Evolutionary conservation across 2,888 invertebrate genomes (phyloP).

Genomic region (Galerucella pusilla): DNA sequence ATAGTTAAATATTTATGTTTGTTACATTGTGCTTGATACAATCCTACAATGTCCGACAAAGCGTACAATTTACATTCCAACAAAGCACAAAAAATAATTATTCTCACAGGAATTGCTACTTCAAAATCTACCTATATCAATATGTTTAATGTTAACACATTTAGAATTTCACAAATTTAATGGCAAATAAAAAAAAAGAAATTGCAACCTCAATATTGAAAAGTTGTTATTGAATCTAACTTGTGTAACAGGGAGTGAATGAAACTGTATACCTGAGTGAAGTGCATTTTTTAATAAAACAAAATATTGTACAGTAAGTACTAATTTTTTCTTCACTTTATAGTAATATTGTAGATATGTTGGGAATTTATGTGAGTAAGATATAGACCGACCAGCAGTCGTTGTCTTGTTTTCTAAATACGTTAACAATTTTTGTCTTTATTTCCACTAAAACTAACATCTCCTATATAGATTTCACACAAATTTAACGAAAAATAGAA

Average conservation of each 20-base stretch:
- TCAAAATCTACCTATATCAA: background rate
- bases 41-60: conserved; percentile 22
- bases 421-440: background rate
- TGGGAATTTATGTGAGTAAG: background rate
- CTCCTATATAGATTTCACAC: background rate
- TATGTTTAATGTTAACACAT: background rate
- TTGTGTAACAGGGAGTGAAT: no score
- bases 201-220: no score
- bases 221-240: no score
- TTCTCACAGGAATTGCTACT: conserved; percentile 1
- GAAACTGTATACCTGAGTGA: no score
- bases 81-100: background rate
- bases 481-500: background rate
- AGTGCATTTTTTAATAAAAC: no score
- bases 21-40: conserved; percentile 21
- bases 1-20: conserved; percentile 6
- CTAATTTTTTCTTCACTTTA: no score
- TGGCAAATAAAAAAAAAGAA: no score
- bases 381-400: background rate
- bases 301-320: no score
- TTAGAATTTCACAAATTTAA: conserved; percentile 4
- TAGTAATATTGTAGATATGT: no score
- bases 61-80: conserved; percentile 21
- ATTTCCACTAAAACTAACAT: background rate
- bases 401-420: background rate